These are phyloP conservation scores for Polyodon spathula DNA, from an alignment of 2,113 vertebrate species.

Conservation along the genomic window DNA sequence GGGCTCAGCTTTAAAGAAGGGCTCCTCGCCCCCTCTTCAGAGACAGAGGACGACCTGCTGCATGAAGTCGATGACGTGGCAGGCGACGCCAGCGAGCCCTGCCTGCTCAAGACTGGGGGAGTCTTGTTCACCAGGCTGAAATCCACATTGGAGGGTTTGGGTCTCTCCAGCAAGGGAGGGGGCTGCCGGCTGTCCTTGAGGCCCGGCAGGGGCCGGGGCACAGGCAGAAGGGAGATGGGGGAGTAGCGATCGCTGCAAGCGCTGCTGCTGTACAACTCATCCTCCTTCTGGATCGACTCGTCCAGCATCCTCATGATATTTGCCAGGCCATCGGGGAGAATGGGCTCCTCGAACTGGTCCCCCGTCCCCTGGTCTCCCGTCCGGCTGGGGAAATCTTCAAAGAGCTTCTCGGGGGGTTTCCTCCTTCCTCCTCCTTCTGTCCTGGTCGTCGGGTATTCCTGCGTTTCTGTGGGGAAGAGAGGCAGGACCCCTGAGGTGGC, in stretches of 20 bases:
- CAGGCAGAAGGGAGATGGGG: slow-evolving; percentile 41
- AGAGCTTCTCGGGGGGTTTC: slow-evolving; percentile 40
- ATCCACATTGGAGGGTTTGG: too few relatives aligned
- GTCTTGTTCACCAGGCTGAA: too few relatives aligned
- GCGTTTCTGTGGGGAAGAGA: too few relatives aligned
- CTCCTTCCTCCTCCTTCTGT: too few relatives aligned
- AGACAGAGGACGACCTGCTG: slow-evolving; percentile 57
- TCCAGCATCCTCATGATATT: slow-evolving; percentile 61
- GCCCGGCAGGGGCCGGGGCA: slow-evolving; percentile 46
- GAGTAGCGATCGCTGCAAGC: neutral
- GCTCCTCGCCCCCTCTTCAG: slow-evolving; percentile 55
- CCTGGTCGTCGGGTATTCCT: too few relatives aligned
- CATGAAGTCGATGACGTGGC: too few relatives aligned
- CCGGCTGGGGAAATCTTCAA: slow-evolving; percentile 44
- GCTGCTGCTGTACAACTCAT: slow-evolving; percentile 53
- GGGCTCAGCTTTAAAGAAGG: slow-evolving; percentile 42
- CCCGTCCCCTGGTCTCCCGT: slow-evolving; percentile 14
- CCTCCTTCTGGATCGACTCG: slow-evolving; percentile 67
- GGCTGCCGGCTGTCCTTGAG: slow-evolving; percentile 43
- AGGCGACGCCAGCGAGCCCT: slow-evolving; percentile 62
- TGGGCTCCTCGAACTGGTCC: slow-evolving; percentile 63
- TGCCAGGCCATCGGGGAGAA: slow-evolving; percentile 74
- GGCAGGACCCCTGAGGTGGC: neutral
- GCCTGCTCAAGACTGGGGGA: slow-evolving; percentile 62
- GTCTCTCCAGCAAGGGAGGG: slow-evolving; percentile 31